phyloP scores from a whole-genome alignment of 2,888 invertebrate genomes.

The Nesidiocoris tenuis region DNA sequence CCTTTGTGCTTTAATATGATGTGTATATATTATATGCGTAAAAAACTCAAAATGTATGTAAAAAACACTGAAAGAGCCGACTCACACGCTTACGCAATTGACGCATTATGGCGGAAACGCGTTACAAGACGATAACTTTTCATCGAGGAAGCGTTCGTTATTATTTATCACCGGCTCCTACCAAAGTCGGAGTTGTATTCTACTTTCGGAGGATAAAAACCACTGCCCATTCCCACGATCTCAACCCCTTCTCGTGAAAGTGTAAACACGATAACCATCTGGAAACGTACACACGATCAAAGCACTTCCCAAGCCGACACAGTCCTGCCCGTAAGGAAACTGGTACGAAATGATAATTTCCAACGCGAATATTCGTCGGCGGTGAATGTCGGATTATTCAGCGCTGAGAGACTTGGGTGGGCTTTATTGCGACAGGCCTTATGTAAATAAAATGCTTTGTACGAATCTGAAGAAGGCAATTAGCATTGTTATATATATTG shows the following conservation, averaged over 20 bases:
- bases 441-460: slow-evolving; percentile 34
- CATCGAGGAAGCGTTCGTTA: not conserved
- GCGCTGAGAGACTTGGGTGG: not conserved
- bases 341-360: not conserved
- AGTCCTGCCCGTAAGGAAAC: no score
- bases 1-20: no score
- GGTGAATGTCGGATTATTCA: no score
- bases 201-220: not conserved
- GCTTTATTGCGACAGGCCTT: slow-evolving; percentile 24
- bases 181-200: not conserved
- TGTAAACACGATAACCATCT: not conserved
- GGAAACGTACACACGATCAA: no score
- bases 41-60: no score
- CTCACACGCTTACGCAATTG: not conserved
- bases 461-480: slow-evolving; percentile 22
- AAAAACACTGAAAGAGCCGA: no score
- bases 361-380: not conserved
- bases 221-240: not conserved
- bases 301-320: no score
- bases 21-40: no score
- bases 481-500: slow-evolving; percentile 25
- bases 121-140: not conserved
- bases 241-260: not conserved
- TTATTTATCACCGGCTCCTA: not conserved
- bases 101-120: not conserved